A percentile compares a stretch with the other conserved stretches of the same genome.
Conservation (phyloP, 2,888 invertebrate species). For the Agriopis marginaria region DNA sequence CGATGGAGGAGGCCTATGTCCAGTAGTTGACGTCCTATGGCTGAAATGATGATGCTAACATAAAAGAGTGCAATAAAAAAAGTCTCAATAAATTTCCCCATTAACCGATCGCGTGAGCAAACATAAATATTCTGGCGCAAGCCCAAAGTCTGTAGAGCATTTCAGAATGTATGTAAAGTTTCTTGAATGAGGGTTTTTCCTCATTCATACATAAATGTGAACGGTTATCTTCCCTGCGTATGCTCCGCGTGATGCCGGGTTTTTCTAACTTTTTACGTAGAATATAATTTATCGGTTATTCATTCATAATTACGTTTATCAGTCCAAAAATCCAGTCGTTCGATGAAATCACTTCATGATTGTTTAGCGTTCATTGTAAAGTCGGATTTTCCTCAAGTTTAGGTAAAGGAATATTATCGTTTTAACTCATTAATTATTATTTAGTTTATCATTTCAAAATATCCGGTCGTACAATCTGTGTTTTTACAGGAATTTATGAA, state of each 20-base stretch:
- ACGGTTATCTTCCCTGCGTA: conserved; percentile 17
- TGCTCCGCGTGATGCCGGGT: conserved; percentile 2
- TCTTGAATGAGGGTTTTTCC: conserved; percentile 35
- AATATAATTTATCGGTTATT: conserved; percentile 6
- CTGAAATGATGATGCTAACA: too few species aligned
- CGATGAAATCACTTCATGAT: background rate
- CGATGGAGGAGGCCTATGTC: too few species aligned
- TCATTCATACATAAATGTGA: conserved; percentile 37
- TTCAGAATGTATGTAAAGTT: conserved; percentile 28
- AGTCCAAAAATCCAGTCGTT: background rate
- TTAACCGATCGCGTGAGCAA: conserved; percentile 21
- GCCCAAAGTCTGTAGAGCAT: conserved; percentile 30
- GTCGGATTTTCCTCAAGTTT: background rate
- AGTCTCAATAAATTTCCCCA: conserved; percentile 22
- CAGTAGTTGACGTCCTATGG: too few species aligned
- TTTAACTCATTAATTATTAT: background rate
- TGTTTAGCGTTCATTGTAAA: background rate
- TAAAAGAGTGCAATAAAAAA: conserved; percentile 2
- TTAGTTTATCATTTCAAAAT: conserved; percentile 13
- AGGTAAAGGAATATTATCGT: conserved; percentile 1
- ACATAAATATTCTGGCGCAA: conserved; percentile 31
- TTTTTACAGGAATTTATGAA: background rate
- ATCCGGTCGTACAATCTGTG: conserved; percentile 30
- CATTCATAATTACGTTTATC: conserved; percentile 20
- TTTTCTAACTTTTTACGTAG: conserved; percentile 16